Base-by-base conservation (phyloP, 2,113 vertebrate species). In the Atlantisia rogersi region DNA sequence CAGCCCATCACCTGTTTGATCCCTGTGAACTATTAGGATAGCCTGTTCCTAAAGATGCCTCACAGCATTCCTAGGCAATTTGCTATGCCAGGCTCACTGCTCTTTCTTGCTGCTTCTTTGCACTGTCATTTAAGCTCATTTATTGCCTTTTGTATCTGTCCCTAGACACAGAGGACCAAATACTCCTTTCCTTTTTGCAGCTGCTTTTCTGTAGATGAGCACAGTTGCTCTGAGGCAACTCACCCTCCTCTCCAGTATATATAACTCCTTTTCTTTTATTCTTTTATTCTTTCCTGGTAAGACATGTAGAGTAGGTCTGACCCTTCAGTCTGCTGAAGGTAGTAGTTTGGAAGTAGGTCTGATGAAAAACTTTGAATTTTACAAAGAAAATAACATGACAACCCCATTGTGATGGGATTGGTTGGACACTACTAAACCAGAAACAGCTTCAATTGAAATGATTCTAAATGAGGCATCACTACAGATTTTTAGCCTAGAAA, bases 1-100 rank as follows among this genome's bases (percentile, higher is more conserved):
- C 9, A 70, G 31, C 19, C 31, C 0, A 0, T 31, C 1, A 2
- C 16, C 35, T 11, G 1, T 82, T 74, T 59, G 56, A 89, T 20
- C 59, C 5, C 4, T 64, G 15, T 42, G 48, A 42, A 19, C 60
- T 73, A 19, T 71, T 76, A 73, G 37, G 12, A 22, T 56, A 74
- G 28, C 7, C 20, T 65, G 35, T 65, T 88, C 48, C 48, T 82
- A 42, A 90, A 77, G 25, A 76, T 60, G 24, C 35, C 32, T 71
- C 48, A 52, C 26, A 75, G 58, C 22, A 60, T 68, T 89, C 53
- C 48, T 24, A 75, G 44, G 46, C 9, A 63, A 40, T 59, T 56
- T 46, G 18, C 53, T 84, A 82, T 6, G 52, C 19, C 18, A 60
- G 32, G 20, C n/a, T 89, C 37, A 52, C 42, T 0, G 0, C 19